These are phyloP conservation scores for Troilus luridus DNA, from an alignment of 2,888 invertebrate genomes.

Conservation along the genomic window DNA sequence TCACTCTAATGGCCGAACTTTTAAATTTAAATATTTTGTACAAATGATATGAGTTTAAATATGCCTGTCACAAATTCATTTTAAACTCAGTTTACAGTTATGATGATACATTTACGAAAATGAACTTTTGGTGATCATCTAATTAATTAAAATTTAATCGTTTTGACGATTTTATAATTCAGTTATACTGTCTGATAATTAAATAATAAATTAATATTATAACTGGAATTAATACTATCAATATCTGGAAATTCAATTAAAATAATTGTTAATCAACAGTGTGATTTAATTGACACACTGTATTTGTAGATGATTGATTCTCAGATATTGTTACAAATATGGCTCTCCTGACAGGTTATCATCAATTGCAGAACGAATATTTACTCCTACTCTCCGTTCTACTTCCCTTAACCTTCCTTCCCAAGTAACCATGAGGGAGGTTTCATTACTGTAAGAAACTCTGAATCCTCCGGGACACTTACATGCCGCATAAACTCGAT, in stretches of 20 bases:
- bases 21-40: too few relatives aligned
- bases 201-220: background rate
- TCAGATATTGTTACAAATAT: background rate
- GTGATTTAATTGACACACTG: background rate
- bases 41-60: too few relatives aligned
- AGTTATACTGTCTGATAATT: background rate
- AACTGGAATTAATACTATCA: too few relatives aligned
- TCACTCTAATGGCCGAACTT: too few relatives aligned
- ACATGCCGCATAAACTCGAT: constrained; percentile 18
- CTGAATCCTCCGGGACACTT: background rate
- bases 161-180: too few relatives aligned
- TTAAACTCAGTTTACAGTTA: too few relatives aligned
- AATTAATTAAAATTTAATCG: too few relatives aligned
- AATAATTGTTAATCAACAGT: background rate
- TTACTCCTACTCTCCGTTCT: background rate
- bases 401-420: too few relatives aligned
- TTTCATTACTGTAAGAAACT: background rate
- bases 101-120: too few relatives aligned
- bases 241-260: background rate
- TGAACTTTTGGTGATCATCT: too few relatives aligned
- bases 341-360: background rate
- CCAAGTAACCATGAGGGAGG: background rate
- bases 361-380: background rate
- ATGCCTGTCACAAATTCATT: too few relatives aligned
- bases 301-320: background rate